phyloP scores from a whole-genome alignment of 2,888 invertebrate species.

The Xanthorhoe designata region DNA sequence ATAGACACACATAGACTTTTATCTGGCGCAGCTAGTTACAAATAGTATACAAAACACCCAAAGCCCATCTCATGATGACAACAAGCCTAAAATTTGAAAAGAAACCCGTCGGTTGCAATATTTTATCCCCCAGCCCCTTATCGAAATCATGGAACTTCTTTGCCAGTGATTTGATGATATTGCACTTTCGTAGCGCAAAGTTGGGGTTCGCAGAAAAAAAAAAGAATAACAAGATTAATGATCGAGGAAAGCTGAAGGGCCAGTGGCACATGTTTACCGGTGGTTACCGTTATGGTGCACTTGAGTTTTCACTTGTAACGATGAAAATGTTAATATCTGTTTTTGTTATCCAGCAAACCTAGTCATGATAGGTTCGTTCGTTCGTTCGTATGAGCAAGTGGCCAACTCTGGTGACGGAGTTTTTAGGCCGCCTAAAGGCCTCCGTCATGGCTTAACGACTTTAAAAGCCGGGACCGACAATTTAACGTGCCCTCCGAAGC shows the following conservation, averaged over 20 bases:
- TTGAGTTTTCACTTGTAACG: background rate
- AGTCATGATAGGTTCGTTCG: too few species aligned
- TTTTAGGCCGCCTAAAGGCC: too few species aligned
- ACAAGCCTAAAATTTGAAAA: constrained; percentile 58
- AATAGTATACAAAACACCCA: constrained; percentile 14
- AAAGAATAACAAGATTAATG: constrained; percentile 77
- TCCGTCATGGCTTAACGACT: too few species aligned
- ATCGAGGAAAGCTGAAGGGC: constrained; percentile 40
- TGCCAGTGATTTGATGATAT: constrained; percentile 85
- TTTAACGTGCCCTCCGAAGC: too few species aligned
- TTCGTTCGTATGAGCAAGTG: too few species aligned
- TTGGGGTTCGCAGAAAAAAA: constrained; percentile 59
- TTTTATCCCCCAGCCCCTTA: constrained; percentile 72
- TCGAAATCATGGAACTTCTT: constrained; percentile 82
- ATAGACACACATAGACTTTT: too few species aligned
- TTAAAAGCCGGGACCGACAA: too few species aligned
- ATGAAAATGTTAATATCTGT: background rate
- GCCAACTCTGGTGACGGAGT: too few species aligned
- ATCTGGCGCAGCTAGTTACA: too few species aligned
- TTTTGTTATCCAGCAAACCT: too few species aligned
- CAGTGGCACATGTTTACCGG: background rate
- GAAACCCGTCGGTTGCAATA: constrained; percentile 79
- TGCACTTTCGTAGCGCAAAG: constrained; percentile 79
- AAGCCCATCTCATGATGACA: constrained; percentile 44
- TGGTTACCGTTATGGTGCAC: background rate